A percentile compares a stretch with the other conserved stretches of the same genome.
phyloP scores from a whole-genome alignment of 2,888 invertebrate genomes.

The Brenthis hecate region DNA sequence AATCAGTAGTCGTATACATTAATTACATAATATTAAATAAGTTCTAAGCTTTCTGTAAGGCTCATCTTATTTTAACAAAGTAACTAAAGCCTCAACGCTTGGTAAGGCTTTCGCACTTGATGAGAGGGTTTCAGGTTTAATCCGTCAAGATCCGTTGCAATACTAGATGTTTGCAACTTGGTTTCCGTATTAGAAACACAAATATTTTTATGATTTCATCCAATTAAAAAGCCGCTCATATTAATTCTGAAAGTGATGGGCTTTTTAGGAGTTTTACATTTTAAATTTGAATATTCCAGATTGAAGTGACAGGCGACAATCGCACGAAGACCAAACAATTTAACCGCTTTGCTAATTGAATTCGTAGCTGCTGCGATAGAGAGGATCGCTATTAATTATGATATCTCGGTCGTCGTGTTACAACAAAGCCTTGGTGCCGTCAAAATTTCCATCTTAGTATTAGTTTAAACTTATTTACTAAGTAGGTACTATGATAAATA shows the following conservation, averaged over 20 bases:
- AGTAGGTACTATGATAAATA: too few relatives aligned
- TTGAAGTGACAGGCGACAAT: conserved; percentile 21
- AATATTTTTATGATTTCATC: conserved; percentile 1
- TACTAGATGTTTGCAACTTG: conserved; percentile 13
- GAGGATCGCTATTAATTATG: conserved; percentile 13
- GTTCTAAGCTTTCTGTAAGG: conserved; percentile 2
- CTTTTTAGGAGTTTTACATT: neutral
- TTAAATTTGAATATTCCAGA: conserved; percentile 12
- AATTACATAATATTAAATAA: neutral
- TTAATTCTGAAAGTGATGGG: neutral
- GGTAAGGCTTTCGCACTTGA: conserved; percentile 22
- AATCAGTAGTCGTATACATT: neutral
- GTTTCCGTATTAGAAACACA: conserved; percentile 10
- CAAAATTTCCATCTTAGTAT: neutral
- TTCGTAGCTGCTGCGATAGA: conserved; percentile 23
- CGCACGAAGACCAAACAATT: conserved; percentile 8
- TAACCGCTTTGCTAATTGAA: conserved; percentile 31
- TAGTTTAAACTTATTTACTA: too few relatives aligned
- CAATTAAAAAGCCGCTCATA: neutral
- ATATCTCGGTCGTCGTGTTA: conserved; percentile 3
- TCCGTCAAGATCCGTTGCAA: conserved; percentile 18
- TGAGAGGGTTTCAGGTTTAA: conserved; percentile 21
- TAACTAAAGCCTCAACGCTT: conserved; percentile 8
- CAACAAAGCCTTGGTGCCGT: conserved; percentile 2
- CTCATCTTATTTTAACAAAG: conserved; percentile 17